A percentile compares a stretch with the other conserved stretches of the same genome.
phyloP scores from a whole-genome alignment of 2,888 invertebrate genomes.

The Pecten maximus region DNA sequence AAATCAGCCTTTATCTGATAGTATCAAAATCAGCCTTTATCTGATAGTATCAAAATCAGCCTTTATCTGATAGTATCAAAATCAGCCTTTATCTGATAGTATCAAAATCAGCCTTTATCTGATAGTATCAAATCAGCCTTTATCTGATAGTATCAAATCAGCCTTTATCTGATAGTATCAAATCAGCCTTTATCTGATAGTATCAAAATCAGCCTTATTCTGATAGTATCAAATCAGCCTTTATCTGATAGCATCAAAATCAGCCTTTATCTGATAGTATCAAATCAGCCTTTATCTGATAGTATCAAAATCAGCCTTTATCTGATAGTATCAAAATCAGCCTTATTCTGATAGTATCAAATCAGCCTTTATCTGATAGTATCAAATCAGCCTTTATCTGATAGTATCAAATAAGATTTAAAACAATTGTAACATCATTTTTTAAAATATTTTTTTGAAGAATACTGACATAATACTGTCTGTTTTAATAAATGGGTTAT shows the following conservation, averaged over 20 bases:
- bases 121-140: background rate
- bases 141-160: background rate
- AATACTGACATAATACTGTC: background rate
- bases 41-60: background rate
- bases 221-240: background rate
- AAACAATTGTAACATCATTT: background rate
- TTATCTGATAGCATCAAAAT: conserved; percentile 4
- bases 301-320: background rate
- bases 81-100: background rate
- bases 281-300: background rate
- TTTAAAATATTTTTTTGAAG: background rate
- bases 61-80: conserved; percentile 8
- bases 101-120: background rate
- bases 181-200: background rate
- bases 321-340: background rate
- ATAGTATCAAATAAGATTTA: background rate
- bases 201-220: background rate
- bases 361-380: background rate
- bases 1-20: background rate
- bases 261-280: background rate
- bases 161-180: background rate
- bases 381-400: background rate
- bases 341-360: background rate
- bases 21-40: background rate
- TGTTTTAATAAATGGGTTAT: background rate